A percentile compares a stretch with the other conserved stretches of the same genome.
Evolutionary conservation across 2,113 vertebrate genomes (phyloP).

Genomic region (Corydoras sp.): DNA sequence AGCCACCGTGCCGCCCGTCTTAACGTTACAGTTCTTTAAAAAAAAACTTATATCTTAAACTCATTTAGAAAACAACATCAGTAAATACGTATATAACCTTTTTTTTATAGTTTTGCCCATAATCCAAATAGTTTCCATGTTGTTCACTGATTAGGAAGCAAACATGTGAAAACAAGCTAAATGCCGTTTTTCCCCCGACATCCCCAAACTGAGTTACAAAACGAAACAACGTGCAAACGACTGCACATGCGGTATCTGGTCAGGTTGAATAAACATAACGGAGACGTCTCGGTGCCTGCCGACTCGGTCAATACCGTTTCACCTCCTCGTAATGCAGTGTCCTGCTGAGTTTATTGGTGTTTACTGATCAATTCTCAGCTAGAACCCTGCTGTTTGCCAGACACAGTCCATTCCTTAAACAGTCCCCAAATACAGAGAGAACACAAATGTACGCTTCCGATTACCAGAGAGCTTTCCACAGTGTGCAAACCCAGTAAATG

Average conservation of each 20-base stretch:
- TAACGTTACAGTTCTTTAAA: no score
- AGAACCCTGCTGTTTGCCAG: slow-evolving; percentile 33
- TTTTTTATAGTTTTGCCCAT: no score
- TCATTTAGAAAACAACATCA: no score
- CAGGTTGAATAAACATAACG: slow-evolving; percentile 26
- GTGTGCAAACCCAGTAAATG: slow-evolving; percentile 28
- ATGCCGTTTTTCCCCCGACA: neutral
- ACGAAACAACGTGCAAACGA: neutral
- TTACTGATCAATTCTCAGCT: slow-evolving; percentile 39
- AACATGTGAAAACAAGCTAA: no score
- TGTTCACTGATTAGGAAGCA: no score
- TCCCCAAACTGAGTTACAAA: neutral
- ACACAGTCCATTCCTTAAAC: slow-evolving; percentile 18
- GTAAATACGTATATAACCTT: no score
- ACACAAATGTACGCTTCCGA: slow-evolving; percentile 11
- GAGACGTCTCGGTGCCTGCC: slow-evolving; percentile 14
- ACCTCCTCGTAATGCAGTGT: neutral
- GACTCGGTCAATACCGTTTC: neutral
- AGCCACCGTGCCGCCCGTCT: no score
- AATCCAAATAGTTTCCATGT: no score
- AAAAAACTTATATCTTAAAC: no score
- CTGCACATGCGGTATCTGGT: neutral
- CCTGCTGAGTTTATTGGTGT: slow-evolving; percentile 42
- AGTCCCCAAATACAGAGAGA: neutral
- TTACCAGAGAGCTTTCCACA: slow-evolving; percentile 2